Conservation (phyloP, 23 tunicate species). For the Clavelina lepadiformis region DNA sequence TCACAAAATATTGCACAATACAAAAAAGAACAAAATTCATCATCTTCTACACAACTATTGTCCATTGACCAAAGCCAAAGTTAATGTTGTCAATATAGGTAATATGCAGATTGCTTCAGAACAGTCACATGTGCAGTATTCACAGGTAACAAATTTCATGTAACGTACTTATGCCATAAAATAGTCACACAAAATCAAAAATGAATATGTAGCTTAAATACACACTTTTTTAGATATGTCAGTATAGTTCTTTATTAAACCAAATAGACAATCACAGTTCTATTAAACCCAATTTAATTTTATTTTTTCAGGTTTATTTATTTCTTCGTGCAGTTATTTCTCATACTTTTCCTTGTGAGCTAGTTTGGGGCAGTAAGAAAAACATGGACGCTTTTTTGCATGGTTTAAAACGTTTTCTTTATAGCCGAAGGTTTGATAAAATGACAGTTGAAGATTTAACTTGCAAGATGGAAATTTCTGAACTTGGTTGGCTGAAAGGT, state of each 20-base stretch:
- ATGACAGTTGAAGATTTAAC: constrained; percentile 17
- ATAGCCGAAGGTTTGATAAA: constrained; percentile 18
- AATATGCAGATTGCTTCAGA: neutral
- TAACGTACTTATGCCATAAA: too few species aligned
- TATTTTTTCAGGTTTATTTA: constrained; percentile 20
- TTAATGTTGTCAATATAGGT: neutral
- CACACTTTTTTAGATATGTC: too few species aligned
- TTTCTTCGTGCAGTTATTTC: constrained; percentile 27
- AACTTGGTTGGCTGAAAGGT: constrained; percentile 18
- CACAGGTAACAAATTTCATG: too few species aligned
- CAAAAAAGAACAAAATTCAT: neutral
- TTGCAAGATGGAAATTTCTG: neutral
- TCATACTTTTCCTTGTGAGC: neutral
- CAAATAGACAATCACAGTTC: too few species aligned
- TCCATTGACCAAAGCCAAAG: constrained; percentile 1
- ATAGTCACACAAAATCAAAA: too few species aligned
- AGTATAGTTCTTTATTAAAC: too few species aligned
- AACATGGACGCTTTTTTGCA: constrained; percentile 18
- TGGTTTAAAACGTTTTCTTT: constrained; percentile 3
- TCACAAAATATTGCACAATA: neutral
- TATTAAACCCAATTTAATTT: neutral
- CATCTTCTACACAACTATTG: neutral
- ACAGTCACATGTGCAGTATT: too few species aligned
- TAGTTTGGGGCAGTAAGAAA: constrained; percentile 15
- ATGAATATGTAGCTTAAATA: too few species aligned